Base-by-base conservation (phyloP, 2,888 invertebrate species). In the Eueremaeus valkanovi region DNA sequence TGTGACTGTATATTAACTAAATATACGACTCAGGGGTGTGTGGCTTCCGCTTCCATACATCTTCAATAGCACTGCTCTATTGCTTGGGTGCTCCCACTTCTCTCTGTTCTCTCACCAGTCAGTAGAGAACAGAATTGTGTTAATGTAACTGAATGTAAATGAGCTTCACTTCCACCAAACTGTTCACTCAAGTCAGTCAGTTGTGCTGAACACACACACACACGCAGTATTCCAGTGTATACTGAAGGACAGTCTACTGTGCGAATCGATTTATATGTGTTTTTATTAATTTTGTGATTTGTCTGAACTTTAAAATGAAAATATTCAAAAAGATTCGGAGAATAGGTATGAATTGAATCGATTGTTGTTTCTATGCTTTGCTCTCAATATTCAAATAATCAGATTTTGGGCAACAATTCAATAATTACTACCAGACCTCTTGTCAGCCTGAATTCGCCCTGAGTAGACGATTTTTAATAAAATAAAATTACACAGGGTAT, bases 61-160 rank as follows among this genome's bases (percentile, higher is more conserved):
- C 40, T 68, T 68, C 58, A 58, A 58, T 27, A 58, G 58, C 58
- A 49, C 31, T 61, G 61, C 61, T 61, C 61, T 68, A 68, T 68
- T 68, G 68, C 68, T 68, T 68, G 68, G 36, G 40, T 68, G 68
- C 68, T 40, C 68, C 68, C 42, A 68, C 36, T 68, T 24, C 40
- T 31, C 40, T 58, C 16, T 27, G 24, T 58, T 24, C 8, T 8
- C 18, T n/a, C 49, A 49, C 16, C 18, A 49, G 8, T 58, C n/a
- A n/a, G n/a, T n/a, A n/a, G n/a, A n/a, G n/a, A n/a, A 51, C 51
- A 6, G 5, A 51, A 51, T 51, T 51, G 51, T 51, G 16, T 51
- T 5, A 51, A 3, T 51, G 51, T 36, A 36, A 8, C 36, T 5
- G 36, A 8, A 11, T 11, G 5, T 11, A 8, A 11, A 51, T 9